These are phyloP conservation scores for Schrankia costaestrigalis DNA, from an alignment of 2,888 invertebrate species.

Conservation along the genomic window DNA sequence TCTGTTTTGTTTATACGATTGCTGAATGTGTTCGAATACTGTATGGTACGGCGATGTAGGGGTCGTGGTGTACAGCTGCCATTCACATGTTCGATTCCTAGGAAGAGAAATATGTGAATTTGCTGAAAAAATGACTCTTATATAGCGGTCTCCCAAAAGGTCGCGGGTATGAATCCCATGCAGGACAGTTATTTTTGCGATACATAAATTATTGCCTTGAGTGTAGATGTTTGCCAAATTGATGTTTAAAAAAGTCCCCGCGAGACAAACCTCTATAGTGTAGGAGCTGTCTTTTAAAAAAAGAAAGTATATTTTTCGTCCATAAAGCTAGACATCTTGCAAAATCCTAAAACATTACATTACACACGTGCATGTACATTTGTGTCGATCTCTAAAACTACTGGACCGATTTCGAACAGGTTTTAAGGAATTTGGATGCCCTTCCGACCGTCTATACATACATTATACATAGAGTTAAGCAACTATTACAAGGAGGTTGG, in stretches of 20 bases:
- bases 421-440: conserved; percentile 20
- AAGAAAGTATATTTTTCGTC: neutral
- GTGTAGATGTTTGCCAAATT: no score
- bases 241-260: neutral
- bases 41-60: no score
- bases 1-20: no score
- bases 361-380: conserved; percentile 13
- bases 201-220: neutral
- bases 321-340: neutral
- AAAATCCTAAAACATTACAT: no score
- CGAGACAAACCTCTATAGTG: neutral
- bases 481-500: conserved; percentile 5
- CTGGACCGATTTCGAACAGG: conserved; percentile 21
- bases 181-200: no score
- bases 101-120: no score
- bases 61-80: no score
- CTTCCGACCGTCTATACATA: conserved; percentile 21
- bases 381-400: conserved; percentile 25
- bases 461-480: conserved; percentile 5
- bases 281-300: neutral
- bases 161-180: no score
- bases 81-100: no score
- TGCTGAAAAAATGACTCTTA: no score
- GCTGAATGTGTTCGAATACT: no score
- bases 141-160: no score